Evolutionary conservation across 1,140 invertebrate species (phyloP).

Genomic region (Spodoptera litura): DNA sequence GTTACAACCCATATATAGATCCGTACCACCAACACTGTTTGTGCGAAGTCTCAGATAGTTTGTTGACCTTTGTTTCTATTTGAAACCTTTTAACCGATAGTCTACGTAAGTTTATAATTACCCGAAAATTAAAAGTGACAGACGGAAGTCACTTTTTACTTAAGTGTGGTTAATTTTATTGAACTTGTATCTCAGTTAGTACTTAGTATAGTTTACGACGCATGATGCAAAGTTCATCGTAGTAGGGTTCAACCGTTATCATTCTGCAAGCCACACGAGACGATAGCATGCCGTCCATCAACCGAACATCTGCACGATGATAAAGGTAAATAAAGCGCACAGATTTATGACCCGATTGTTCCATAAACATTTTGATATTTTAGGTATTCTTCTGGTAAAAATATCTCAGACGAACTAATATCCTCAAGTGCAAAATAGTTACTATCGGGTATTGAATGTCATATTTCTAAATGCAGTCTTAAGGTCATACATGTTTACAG

Average conservation of each 20-base stretch:
- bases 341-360: constrained; percentile 13
- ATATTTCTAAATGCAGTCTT: neutral
- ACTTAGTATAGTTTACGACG: neutral
- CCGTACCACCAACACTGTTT: too few relatives aligned
- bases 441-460: neutral
- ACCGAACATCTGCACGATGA: constrained; percentile 27
- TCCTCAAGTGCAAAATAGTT: neutral
- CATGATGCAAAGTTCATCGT: constrained; percentile 39
- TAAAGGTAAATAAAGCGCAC: constrained; percentile 25
- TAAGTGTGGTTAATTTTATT: neutral
- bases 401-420: neutral
- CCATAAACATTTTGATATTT: neutral
- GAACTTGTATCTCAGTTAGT: constrained; percentile 8
- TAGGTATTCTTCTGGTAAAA: neutral
- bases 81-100: too few relatives aligned
- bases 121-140: too few relatives aligned
- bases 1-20: too few relatives aligned
- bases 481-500: neutral
- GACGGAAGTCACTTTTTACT: too few relatives aligned
- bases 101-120: too few relatives aligned
- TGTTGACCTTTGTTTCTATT: too few relatives aligned
- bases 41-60: too few relatives aligned
- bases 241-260: constrained; percentile 36
- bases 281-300: constrained; percentile 32
- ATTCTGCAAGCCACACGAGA: constrained; percentile 6